These are phyloP conservation scores for Sisyra nigra DNA, from an alignment of 2,888 invertebrate genomes.

Conservation along the genomic window DNA sequence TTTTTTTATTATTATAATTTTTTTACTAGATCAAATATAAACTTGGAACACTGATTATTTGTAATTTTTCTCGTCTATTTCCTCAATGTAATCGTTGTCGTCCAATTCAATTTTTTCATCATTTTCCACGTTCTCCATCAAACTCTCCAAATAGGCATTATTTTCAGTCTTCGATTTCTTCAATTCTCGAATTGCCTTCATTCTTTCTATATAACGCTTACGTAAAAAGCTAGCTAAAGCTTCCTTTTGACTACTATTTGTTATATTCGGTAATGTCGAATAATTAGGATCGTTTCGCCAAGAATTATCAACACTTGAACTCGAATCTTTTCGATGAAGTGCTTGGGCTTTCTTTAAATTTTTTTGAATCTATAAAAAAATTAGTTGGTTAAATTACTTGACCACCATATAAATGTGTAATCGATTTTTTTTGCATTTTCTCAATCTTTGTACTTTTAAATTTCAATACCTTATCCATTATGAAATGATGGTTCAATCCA, in stretches of 20 bases:
- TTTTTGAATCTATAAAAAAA: slow-evolving; percentile 19
- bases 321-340: slow-evolving; percentile 15
- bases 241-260: slow-evolving; percentile 25
- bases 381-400: neutral
- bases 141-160: slow-evolving; percentile 19
- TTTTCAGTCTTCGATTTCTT: slow-evolving; percentile 20
- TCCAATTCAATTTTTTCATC: slow-evolving; percentile 14
- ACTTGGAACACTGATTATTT: neutral
- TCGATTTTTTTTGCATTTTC: too few species aligned
- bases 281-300: slow-evolving; percentile 12
- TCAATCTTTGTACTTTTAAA: too few species aligned
- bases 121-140: slow-evolving; percentile 17
- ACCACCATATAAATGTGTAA: neutral
- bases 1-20: too few species aligned
- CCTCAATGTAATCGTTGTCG: slow-evolving; percentile 17
- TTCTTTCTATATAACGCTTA: slow-evolving; percentile 25
- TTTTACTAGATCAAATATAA: neutral
- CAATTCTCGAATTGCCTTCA: slow-evolving; percentile 15
- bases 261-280: slow-evolving; percentile 13
- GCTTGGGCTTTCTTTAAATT: slow-evolving; percentile 21
- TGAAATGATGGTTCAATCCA: slow-evolving; percentile 47
- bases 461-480: slow-evolving; percentile 31
- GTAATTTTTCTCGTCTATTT: slow-evolving; percentile 6
- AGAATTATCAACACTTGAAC: slow-evolving; percentile 10
- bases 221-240: slow-evolving; percentile 37